Conservation (phyloP, 2,113 vertebrate genomes). For the rabbit (Oryctolagus cuniculus) region DNA sequence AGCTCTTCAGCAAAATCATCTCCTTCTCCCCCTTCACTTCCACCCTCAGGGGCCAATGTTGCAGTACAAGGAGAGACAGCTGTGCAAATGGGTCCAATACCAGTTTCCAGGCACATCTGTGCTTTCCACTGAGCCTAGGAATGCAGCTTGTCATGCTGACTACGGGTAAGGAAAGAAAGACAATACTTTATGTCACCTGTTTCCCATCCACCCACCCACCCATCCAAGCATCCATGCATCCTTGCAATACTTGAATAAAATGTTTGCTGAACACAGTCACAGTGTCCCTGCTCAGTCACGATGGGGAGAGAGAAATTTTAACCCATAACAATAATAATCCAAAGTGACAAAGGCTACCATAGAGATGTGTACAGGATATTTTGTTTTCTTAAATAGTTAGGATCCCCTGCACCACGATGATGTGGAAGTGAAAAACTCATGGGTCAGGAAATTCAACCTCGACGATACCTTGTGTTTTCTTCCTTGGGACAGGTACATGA, state of each 20-base stretch:
- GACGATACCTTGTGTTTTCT: neutral
- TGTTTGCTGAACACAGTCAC: neutral
- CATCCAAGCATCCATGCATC: too few relatives aligned
- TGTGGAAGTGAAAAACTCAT: neutral
- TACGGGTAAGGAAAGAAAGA: neutral
- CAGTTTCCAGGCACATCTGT: neutral
- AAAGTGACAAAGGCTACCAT: neutral
- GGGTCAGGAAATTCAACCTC: neutral
- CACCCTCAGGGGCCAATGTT: neutral
- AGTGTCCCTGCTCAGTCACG: neutral
- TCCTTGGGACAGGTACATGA: neutral
- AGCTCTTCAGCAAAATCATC: neutral
- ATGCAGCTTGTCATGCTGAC: neutral
- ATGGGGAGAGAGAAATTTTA: slow-evolving; percentile 3
- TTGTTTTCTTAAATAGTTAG: neutral
- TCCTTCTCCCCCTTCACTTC: neutral
- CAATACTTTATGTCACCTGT: neutral
- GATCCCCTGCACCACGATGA: neutral
- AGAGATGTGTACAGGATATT: neutral
- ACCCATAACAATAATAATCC: neutral
- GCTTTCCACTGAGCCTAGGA: neutral
- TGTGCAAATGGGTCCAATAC: neutral
- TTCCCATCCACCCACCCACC: neutral
- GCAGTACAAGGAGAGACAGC: neutral
- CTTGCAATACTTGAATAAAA: neutral